Evolutionary conservation across 2,888 invertebrate genomes (phyloP).

Genomic region (Cosmia trapezina): DNA sequence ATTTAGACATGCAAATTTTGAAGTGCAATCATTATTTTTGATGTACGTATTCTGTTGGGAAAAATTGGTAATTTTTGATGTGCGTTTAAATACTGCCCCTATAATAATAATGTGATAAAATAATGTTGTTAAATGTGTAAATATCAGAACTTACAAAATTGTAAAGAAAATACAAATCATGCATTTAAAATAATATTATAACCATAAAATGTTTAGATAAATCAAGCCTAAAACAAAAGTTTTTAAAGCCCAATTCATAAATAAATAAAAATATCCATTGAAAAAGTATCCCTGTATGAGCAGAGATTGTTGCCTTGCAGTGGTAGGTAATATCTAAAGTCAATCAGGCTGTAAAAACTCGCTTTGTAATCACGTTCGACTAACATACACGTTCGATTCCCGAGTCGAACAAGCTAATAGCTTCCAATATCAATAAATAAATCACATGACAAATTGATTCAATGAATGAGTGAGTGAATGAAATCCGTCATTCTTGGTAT

Average conservation of each 20-base stretch:
- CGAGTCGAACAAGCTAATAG: conserved; percentile 5
- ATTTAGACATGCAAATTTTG: too few species aligned
- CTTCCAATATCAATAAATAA: conserved; percentile 5
- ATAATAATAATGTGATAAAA: neutral
- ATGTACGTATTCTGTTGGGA: too few species aligned
- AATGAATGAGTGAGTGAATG: conserved; percentile 33
- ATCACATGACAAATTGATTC: conserved; percentile 28
- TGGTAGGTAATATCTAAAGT: neutral
- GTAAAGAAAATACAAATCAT: conserved; percentile 25
- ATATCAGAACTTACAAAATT: neutral
- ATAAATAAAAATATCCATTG: neutral
- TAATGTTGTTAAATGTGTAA: neutral
- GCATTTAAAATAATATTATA: conserved; percentile 27
- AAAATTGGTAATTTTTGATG: too few species aligned
- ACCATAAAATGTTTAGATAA: neutral
- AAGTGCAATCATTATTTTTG: too few species aligned
- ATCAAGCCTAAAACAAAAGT: too few species aligned
- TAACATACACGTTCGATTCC: neutral
- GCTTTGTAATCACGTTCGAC: neutral
- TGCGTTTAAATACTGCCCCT: too few species aligned
- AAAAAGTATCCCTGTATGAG: neutral
- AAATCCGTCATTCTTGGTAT: conserved; percentile 19
- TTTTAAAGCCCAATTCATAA: neutral
- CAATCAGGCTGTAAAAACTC: neutral
- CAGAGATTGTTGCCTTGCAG: neutral